Conservation (phyloP, 2,113 vertebrate genomes). For the Clarias batrachus region DNA sequence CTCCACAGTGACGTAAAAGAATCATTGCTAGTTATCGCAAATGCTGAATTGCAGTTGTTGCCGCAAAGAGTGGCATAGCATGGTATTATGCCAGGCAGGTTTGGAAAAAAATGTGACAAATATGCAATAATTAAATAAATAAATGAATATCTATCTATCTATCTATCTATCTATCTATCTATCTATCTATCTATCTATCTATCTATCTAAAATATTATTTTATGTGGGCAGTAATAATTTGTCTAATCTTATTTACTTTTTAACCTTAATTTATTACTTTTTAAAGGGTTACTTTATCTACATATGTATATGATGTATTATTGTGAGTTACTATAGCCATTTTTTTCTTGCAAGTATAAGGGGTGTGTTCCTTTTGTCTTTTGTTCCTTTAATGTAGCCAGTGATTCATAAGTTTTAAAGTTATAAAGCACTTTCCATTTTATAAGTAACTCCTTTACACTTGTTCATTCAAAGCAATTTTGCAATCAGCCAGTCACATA, state of each 20-base stretch:
- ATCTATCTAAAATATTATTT: background rate
- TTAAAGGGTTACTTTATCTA: background rate
- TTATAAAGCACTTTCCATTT: background rate
- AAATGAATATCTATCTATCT: too few species aligned
- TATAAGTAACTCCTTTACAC: background rate
- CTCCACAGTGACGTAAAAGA: too few species aligned
- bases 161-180: too few species aligned
- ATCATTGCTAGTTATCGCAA: too few species aligned
- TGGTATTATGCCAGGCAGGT: too few species aligned
- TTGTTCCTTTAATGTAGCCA: constrained; percentile 9
- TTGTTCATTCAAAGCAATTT: background rate
- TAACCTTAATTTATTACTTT: background rate
- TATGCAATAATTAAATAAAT: too few species aligned
- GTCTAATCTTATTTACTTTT: background rate
- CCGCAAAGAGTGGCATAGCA: too few species aligned
- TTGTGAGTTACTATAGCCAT: background rate
- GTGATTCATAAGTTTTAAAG: background rate
- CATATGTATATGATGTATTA: background rate
- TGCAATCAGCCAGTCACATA: background rate
- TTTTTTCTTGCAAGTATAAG: background rate
- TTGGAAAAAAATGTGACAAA: too few species aligned
- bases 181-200: too few species aligned
- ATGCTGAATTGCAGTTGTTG: too few species aligned
- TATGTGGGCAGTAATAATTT: background rate
- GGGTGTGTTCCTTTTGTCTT: background rate